Evolutionary conservation across 2,888 invertebrate genomes (phyloP), one percentile per base, ranked within the genome.

Genomic region (Lasioglossum malachurum): DNA sequence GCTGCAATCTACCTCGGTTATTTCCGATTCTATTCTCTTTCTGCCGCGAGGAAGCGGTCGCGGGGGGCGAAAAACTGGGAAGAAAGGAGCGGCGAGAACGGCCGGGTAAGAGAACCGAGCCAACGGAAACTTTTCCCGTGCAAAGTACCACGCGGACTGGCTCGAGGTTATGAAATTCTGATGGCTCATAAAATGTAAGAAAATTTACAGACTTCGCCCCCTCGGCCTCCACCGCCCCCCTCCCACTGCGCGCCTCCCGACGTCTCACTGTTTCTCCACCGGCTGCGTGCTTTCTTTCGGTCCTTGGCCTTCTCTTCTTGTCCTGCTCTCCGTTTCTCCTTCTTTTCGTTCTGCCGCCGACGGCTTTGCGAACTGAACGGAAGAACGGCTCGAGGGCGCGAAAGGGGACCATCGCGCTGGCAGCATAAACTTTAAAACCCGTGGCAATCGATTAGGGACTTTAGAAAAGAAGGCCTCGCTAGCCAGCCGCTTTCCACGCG

Each of bases 181-280:
- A 95, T 95, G 95, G 95, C 94, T 95, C 95, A 95, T 95, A 95
- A 95, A 95, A 95, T 95, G 95, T 95, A 95, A 95, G 95, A 95
- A 95, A 95, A 95, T 95, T 95, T 95, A 95, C 95, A 95, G 95
- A 95, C 95, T 94, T 94, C 91, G 92, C 92, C 91, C 89, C 90
- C 89, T 83, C 86, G 79, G 71, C 82, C 41, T 74, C 74, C 82
- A 38, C 79, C 73, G 75, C 2, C 23, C 35, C 35, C 27, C 76
- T 75, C 80, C 41, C 60, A 76, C 74, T 80, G 12, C 57, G n/a
- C 57, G 23, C 57, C 57, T 73, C 75, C 46, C 82, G 69, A 83
- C 46, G 80, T 78, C 80, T 75, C 85, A 41, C 31, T 72, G 72
- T 72, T 27, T 81, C 73, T 84, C 41, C 77, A 85, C 69, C 83